Evolutionary conservation across 2,888 invertebrate species (phyloP).

Genomic region (Scaptomyza parva): DNA sequence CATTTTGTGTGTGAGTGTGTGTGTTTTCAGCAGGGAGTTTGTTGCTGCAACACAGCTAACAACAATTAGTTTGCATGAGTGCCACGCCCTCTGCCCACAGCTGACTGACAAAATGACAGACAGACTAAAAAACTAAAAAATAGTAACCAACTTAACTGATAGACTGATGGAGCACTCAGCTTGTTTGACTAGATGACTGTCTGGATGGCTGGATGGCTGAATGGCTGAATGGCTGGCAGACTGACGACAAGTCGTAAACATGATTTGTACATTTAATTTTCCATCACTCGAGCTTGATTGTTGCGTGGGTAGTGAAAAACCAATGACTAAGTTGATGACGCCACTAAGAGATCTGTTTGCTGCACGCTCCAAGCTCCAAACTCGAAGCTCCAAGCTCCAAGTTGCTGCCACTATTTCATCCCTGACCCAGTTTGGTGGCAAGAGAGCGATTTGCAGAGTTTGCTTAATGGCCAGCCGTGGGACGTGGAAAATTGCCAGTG

Average conservation of each 20-base stretch:
- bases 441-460: slow-evolving; percentile 42
- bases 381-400: slow-evolving; percentile 9
- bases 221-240: slow-evolving; percentile 17
- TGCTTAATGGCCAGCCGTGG: slow-evolving; percentile 72
- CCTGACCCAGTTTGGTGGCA: slow-evolving; percentile 54
- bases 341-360: slow-evolving; percentile 26
- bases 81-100: slow-evolving; percentile 66
- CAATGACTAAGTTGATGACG: slow-evolving; percentile 44
- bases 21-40: slow-evolving; percentile 4
- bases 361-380: slow-evolving; percentile 10
- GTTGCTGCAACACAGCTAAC: slow-evolving; percentile 46
- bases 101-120: slow-evolving; percentile 20
- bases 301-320: slow-evolving; percentile 63
- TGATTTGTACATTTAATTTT: slow-evolving; percentile 79
- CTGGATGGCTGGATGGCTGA: slow-evolving; percentile 8
- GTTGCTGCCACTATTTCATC: slow-evolving; percentile 30
- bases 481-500: slow-evolving; percentile 37
- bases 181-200: slow-evolving; percentile 3
- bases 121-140: no score
- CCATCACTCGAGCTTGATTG: slow-evolving; percentile 63
- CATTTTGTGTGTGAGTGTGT: slow-evolving; percentile 22
- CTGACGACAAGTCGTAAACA: slow-evolving; percentile 75
- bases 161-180: slow-evolving; percentile 43
- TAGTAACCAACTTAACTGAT: slow-evolving; percentile 4
- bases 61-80: slow-evolving; percentile 67